Evolutionary conservation across 2,888 invertebrate species (phyloP), one percentile per base, ranked within the genome.

Genomic region (Oscheius sp.): DNA sequence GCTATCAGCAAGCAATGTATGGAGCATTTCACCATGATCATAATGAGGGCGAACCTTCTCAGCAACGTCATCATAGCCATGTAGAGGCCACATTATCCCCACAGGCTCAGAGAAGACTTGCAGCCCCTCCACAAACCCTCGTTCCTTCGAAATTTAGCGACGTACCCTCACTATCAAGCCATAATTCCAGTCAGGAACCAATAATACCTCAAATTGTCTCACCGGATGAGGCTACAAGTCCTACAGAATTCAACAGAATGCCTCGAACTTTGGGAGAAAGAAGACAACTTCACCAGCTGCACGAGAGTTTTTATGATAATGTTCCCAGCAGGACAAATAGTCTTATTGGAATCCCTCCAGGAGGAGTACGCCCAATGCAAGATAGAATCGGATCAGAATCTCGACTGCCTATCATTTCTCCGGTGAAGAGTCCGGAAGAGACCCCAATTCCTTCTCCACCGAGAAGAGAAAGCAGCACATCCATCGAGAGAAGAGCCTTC

Each of bases 1-100:
- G 77, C 3, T 81, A 81, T 55, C 76, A 78, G n/a, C 73, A 77
- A 53, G 81, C 81, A 0, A 49, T 75, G 56, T 75, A 75, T 35
- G 72, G 72, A 25, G 69, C 69, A 12, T 69, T 56, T 41, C 55
- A 69, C 25, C 55, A 21, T 1, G 69, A 69, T n/a, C 23, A 61
- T 13, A 2, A 13, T 29, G 58, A 35, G 27, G 58, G 58, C 13
- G 5, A 13, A 16, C 49, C 49, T 18, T 49, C 49, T 16, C 21
- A 55, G 13, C 23, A 23, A 5, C 55, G 5, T 25, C 23, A 2
- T 21, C 49, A 49, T 13, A 5, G 3, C 21, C 49, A 49, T 49
- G 6, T 13, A 18, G n/a, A 13, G 21, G 3, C 49, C 3, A 13
- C n/a, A 49, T 35, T 35, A 6, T 35, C 35, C 5, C 35, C 35